Evolutionary conservation across 2,113 vertebrate species (phyloP).

Genomic region (Entomyzon cyanotis): DNA sequence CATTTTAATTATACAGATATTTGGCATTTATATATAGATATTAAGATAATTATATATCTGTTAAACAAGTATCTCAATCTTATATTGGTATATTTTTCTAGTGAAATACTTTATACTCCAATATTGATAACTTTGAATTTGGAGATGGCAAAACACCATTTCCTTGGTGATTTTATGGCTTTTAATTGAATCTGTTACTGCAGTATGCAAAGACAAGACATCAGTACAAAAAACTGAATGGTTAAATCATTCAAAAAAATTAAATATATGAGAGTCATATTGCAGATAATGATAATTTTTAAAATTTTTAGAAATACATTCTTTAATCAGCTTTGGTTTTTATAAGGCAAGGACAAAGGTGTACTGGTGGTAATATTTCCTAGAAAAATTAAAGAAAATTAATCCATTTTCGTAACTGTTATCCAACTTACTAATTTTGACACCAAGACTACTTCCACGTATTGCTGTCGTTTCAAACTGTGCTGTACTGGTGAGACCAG

Average conservation of each 20-base stretch:
- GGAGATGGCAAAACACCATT: not conserved
- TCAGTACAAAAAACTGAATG: not conserved
- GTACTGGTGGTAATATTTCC: not conserved
- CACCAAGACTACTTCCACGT: not conserved
- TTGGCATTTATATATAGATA: not conserved
- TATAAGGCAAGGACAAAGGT: too few relatives aligned
- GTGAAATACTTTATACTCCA: too few relatives aligned
- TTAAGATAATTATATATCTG: too few relatives aligned
- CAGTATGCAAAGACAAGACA: not conserved
- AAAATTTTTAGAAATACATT: too few relatives aligned
- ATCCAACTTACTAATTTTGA: not conserved
- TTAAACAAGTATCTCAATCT: too few relatives aligned
- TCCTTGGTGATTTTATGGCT: too few relatives aligned
- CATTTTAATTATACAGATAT: not conserved
- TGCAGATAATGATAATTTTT: not conserved
- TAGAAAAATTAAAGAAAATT: not conserved
- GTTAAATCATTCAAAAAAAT: not conserved
- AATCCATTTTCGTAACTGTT: not conserved
- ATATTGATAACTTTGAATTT: not conserved
- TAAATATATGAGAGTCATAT: not conserved
- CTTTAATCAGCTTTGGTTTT: too few relatives aligned
- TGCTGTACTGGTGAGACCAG: not conserved
- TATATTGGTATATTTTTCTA: not conserved
- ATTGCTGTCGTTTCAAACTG: not conserved
- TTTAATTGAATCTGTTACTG: not conserved